Evolutionary conservation across 2,888 invertebrate species (phyloP), one percentile per base, ranked within the genome.

Genomic region (Drosophila putrida): DNA sequence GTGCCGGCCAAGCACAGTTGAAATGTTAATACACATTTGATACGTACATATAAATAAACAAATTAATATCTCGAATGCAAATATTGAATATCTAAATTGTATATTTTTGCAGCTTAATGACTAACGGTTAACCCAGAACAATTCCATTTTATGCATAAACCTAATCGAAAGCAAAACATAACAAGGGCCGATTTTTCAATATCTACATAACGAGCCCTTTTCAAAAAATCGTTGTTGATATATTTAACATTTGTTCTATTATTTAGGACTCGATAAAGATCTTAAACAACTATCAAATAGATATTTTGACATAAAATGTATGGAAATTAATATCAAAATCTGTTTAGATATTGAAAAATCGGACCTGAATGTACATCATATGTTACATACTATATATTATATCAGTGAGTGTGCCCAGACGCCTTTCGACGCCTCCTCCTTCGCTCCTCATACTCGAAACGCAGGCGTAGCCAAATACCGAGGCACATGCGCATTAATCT

Each of bases 401-500:
- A 33, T 53, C 20, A 46, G 20, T 41, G 31, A 64, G 8, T 25
- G 31, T 39, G 50, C 5, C 20, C 27, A 25, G 25, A 36, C 20
- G 20, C 20, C 20, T 20, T 3, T 25, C 36, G 20, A 4, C 57
- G 65, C 6, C 67, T 71, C 4, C 25, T 11, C 1, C 47, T 53
- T 2, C 82, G 81, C 43, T 86, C 67, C 1, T 73, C 66, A 54
- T 91, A 91, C 80, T 91, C 91, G 25, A 91, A 93, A 80, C 95
- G 95, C 33, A 97, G 92, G 87, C 97, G 97, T 0, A 95, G 94
- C 97, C 97, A 97, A 64, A 98, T 96, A 43, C 98, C 98, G 73
- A 94, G 94, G 90, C 97, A 97, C 97, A 98, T 98, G 74, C 95
- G 94, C 50, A 95, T 93, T 50, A 97, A 93, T 51, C 96, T 93